phyloP scores from a whole-genome alignment of 2,797 vertebrate species.

The Prionace glauca region DNA sequence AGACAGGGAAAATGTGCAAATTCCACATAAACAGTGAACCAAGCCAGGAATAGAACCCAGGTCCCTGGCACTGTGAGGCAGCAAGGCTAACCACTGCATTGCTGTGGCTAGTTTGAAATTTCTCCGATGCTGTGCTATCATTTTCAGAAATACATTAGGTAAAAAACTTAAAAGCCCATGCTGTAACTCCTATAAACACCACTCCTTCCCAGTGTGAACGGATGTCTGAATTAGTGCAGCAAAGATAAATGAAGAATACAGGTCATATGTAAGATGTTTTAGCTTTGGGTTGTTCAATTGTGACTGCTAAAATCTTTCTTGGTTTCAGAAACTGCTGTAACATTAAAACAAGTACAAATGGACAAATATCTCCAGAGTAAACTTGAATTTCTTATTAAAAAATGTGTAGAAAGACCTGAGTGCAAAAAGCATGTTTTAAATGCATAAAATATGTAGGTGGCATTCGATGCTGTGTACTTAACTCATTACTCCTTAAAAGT shows the following conservation, averaged over 20 bases:
- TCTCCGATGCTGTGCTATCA: too few relatives aligned
- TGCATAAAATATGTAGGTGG: background rate
- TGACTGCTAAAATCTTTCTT: background rate
- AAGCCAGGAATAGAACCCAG: too few relatives aligned
- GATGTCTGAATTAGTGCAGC: background rate
- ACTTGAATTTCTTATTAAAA: background rate
- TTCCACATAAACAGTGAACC: too few relatives aligned
- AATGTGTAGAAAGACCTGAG: background rate
- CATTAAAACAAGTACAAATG: background rate
- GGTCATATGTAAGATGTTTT: background rate
- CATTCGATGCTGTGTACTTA: background rate
- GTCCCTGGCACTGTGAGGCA: too few relatives aligned
- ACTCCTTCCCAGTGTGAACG: background rate
- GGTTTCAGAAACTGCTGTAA: background rate
- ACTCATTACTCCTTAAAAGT: background rate
- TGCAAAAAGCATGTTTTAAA: background rate
- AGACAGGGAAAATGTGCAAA: too few relatives aligned
- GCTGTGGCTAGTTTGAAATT: background rate
- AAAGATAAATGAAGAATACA: background rate
- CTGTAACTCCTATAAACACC: background rate
- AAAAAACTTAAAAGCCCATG: background rate
- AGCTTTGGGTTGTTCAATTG: background rate
- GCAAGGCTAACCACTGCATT: too few relatives aligned
- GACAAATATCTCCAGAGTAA: background rate
- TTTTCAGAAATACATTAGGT: background rate